Evolutionary conservation across 1,140 invertebrate species (phyloP).

Genomic region (Dinoponera quadriceps): DNA sequence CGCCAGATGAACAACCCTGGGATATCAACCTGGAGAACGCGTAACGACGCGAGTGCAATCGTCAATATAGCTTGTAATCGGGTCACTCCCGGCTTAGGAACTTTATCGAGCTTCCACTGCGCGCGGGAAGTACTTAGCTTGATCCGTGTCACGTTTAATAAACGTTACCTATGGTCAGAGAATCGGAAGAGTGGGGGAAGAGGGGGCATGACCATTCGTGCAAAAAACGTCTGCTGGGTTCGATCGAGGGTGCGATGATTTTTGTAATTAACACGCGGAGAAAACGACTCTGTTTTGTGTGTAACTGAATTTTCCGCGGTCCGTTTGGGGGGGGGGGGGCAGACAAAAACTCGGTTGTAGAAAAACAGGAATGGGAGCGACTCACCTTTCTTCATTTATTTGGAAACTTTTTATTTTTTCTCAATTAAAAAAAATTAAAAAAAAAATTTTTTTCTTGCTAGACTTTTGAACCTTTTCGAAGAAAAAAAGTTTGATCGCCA

Average conservation of each 20-base stretch:
- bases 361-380: neutral
- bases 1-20: neutral
- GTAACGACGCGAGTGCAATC: constrained; percentile 3
- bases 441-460: too few species aligned
- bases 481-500: too few species aligned
- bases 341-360: too few species aligned
- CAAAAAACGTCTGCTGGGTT: neutral
- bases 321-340: too few species aligned
- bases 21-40: neutral
- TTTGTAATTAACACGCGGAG: neutral
- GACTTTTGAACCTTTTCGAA: too few species aligned
- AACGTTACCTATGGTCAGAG: constrained; percentile 23
- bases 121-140: constrained; percentile 24
- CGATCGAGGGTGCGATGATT: neutral
- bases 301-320: neutral
- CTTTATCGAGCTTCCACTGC: constrained; percentile 51
- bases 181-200: neutral
- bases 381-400: neutral
- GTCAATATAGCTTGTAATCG: constrained; percentile 29
- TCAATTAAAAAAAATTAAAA: too few species aligned
- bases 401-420: too few species aligned
- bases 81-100: constrained; percentile 41
- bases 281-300: too few species aligned
- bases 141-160: constrained; percentile 47
- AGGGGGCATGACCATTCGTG: too few species aligned